Evolutionary conservation across 35 echinoderm and acorn worm species (phyloP).

Genomic region (Apostichopus parvimensis): DNA sequence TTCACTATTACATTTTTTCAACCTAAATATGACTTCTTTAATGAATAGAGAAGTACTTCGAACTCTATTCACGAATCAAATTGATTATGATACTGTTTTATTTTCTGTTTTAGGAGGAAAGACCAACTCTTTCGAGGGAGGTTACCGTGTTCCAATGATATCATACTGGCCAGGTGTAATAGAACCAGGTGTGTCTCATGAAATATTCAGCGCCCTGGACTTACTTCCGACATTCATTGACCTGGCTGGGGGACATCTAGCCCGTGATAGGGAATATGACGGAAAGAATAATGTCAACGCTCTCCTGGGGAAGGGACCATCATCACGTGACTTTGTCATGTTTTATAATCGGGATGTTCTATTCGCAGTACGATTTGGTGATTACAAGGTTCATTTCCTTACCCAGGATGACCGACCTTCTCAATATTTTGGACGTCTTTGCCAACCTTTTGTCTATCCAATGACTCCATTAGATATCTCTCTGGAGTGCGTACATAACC

Average conservation of each 20-base stretch:
- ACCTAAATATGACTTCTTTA: too few species aligned
- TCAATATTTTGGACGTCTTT: background rate
- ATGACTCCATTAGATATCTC: background rate
- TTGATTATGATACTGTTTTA: too few species aligned
- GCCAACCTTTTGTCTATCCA: background rate
- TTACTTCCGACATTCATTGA: constrained; percentile 45
- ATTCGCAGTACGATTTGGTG: constrained; percentile 45
- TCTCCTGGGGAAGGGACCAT: background rate
- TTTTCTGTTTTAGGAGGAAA: background rate
- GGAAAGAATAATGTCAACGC: constrained; percentile 11
- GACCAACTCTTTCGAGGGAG: constrained; percentile 55
- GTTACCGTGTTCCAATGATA: constrained; percentile 59
- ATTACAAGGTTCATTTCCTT: constrained; percentile 46
- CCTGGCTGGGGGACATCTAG: constrained; percentile 21
- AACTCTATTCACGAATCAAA: too few species aligned
- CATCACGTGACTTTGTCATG: constrained; percentile 11
- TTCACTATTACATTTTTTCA: too few species aligned
- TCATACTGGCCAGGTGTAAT: constrained; percentile 59
- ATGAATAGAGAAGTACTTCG: too few species aligned
- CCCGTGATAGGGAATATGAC: constrained; percentile 42
- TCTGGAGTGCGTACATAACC: background rate
- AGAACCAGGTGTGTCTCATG: background rate
- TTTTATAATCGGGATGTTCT: constrained; percentile 50
- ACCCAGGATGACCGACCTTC: too few species aligned
- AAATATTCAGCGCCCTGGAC: constrained; percentile 40